phyloP scores from a whole-genome alignment of 2,888 invertebrate genomes.

The Hyles lineata region DNA sequence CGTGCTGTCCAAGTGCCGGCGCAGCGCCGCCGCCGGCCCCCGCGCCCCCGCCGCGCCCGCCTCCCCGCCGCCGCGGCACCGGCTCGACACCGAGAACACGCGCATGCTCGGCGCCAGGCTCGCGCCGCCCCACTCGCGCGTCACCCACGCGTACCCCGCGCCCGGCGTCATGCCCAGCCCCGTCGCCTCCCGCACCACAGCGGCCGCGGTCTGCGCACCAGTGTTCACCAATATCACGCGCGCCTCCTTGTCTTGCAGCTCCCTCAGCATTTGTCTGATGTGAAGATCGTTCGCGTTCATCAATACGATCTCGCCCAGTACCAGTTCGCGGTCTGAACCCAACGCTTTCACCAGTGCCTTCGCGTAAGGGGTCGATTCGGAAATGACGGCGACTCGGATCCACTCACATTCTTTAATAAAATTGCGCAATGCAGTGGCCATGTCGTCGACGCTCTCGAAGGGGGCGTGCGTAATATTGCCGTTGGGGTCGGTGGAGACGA shows the following conservation, averaged over 20 bases:
- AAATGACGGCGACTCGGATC: too few relatives aligned
- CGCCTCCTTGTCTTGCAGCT: background rate
- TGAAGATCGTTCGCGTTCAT: background rate
- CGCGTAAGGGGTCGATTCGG: slow-evolving; percentile 65
- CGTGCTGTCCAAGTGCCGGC: too few relatives aligned
- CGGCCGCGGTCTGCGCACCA: too few relatives aligned
- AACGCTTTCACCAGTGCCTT: background rate
- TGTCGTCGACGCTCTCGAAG: slow-evolving; percentile 33
- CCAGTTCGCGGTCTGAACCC: too few relatives aligned
- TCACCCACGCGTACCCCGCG: slow-evolving; percentile 42
- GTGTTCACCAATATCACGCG: background rate
- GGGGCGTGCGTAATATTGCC: background rate
- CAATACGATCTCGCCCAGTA: too few relatives aligned
- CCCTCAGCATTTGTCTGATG: slow-evolving; percentile 6
- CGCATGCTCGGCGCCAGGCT: slow-evolving; percentile 26
- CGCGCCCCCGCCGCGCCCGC: background rate
- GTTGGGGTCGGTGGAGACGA: slow-evolving; percentile 67
- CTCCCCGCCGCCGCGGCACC: slow-evolving; percentile 32
- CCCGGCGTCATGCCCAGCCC: too few relatives aligned
- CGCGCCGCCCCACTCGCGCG: slow-evolving; percentile 54
- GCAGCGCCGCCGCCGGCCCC: too few relatives aligned
- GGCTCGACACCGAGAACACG: slow-evolving; percentile 48
- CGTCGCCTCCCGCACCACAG: background rate
- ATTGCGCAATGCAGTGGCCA: background rate
- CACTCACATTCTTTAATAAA: background rate